Conservation (phyloP, 2,797 vertebrate species). For the Champsocephalus esox region DNA sequence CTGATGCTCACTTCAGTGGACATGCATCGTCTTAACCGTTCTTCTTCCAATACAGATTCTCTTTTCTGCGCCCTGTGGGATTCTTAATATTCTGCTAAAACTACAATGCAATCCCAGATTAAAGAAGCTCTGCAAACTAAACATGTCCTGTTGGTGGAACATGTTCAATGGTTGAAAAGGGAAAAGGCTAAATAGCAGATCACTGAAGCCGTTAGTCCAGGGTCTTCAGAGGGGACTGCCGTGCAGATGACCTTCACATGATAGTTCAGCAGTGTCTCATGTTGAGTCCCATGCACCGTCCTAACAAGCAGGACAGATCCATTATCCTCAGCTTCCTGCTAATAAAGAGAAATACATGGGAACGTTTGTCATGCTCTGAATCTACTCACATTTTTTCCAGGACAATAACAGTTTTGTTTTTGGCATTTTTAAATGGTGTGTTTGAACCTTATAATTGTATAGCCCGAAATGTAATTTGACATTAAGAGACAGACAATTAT, state of each 20-base stretch:
- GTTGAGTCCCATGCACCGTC: not conserved
- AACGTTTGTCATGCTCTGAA: not conserved
- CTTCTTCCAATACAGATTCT: not conserved
- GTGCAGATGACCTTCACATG: conserved; percentile 22
- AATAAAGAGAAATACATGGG: not conserved
- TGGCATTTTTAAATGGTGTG: too few relatives aligned
- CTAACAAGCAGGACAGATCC: conserved; percentile 5
- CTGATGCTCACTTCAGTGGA: too few relatives aligned
- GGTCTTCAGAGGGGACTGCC: not conserved
- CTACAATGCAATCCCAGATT: not conserved
- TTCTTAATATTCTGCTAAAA: not conserved
- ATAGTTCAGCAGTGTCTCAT: not conserved
- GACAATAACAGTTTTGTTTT: not conserved
- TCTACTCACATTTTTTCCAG: not conserved
- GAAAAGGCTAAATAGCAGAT: not conserved
- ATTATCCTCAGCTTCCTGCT: not conserved
- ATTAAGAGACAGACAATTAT: too few relatives aligned
- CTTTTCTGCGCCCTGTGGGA: not conserved
- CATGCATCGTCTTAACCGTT: not conserved
- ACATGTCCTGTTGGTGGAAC: not conserved
- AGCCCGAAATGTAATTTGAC: not conserved
- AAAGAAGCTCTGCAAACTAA: not conserved
- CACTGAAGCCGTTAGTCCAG: not conserved
- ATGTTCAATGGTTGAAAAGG: not conserved
- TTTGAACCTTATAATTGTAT: too few relatives aligned